Percentiles rank a stretch among this genome's conserved stretches.
These are phyloP conservation scores for Andrena bicolor DNA, from an alignment of 2,888 invertebrate genomes.

Conservation along the genomic window DNA sequence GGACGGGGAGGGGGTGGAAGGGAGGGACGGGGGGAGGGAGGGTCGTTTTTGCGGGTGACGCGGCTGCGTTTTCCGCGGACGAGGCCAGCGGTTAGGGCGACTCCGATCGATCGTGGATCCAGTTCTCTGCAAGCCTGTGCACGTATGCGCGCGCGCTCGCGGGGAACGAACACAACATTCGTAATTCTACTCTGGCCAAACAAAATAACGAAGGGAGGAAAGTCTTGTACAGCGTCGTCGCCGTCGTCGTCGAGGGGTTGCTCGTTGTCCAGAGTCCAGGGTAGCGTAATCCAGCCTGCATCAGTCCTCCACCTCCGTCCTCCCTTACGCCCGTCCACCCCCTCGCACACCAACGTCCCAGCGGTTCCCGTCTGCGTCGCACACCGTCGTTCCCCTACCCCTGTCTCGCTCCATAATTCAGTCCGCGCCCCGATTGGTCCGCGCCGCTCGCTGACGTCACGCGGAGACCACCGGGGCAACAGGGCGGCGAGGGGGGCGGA, in stretches of 20 bases:
- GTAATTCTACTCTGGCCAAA: constrained; percentile 37
- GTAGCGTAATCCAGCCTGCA: constrained; percentile 77
- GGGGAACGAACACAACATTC: constrained; percentile 15
- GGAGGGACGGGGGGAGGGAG: too few species aligned
- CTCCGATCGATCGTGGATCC: constrained; percentile 30
- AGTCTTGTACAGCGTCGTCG: constrained; percentile 41
- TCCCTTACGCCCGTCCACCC: constrained; percentile 50
- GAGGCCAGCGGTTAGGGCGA: neutral
- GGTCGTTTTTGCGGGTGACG: neutral
- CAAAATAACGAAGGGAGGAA: constrained; percentile 41
- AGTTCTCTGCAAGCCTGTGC: neutral
- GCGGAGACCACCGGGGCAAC: constrained; percentile 78
- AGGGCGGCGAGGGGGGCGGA: constrained; percentile 60
- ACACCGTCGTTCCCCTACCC: constrained; percentile 37
- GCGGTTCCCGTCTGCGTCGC: constrained; percentile 40
- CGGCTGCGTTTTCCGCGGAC: neutral
- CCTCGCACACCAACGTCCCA: constrained; percentile 37
- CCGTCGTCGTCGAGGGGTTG: constrained; percentile 62
- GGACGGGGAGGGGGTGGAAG: neutral
- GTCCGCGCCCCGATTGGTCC: constrained; percentile 78
- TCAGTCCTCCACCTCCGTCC: constrained; percentile 44
- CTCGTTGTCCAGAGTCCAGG: constrained; percentile 69
- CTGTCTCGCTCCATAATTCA: constrained; percentile 80
- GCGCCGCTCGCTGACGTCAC: constrained; percentile 79
- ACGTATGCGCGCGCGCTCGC: neutral